Evolutionary conservation across 2,888 invertebrate species (phyloP).

Genomic region (Prenolepis imparis): DNA sequence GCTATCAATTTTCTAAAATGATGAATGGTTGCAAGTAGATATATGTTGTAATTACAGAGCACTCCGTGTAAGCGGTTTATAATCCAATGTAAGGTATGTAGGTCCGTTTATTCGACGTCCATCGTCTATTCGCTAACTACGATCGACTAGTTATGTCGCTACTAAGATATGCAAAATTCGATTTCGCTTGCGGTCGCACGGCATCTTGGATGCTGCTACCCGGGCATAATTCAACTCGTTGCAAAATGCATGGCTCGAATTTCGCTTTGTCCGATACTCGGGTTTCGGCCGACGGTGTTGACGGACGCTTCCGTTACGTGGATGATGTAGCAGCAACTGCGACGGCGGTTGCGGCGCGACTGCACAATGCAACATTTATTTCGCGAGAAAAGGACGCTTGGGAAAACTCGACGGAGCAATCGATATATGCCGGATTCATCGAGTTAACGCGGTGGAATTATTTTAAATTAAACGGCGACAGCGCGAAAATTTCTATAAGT

Average conservation of each 20-base stretch:
- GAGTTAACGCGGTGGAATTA: slow-evolving; percentile 16
- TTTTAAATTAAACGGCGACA: slow-evolving; percentile 9
- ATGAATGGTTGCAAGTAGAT: background rate
- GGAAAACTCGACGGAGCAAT: slow-evolving; percentile 3
- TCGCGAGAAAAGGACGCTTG: slow-evolving; percentile 9
- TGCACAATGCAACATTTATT: slow-evolving; percentile 28
- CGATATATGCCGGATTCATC: background rate
- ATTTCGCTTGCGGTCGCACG: slow-evolving; percentile 35
- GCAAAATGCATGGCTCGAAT: slow-evolving; percentile 38
- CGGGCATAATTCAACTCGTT: slow-evolving; percentile 31
- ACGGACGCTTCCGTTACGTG: slow-evolving; percentile 22
- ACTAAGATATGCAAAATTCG: slow-evolving; percentile 55
- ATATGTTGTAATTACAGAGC: background rate
- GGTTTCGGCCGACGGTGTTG: slow-evolving; percentile 21
- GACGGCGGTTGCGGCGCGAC: background rate
- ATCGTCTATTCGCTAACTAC: slow-evolving; percentile 22
- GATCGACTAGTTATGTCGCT: slow-evolving; percentile 32
- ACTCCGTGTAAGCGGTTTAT: slow-evolving; percentile 2
- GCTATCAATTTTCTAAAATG: background rate
- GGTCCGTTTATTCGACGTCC: slow-evolving; percentile 8
- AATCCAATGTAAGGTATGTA: slow-evolving; percentile 11
- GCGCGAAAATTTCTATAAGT: background rate
- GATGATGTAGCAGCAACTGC: background rate
- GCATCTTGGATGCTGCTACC: slow-evolving; percentile 13
- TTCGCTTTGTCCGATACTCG: slow-evolving; percentile 37